Evolutionary conservation across 2,888 invertebrate species (phyloP), one percentile per base, ranked within the genome.

Genomic region (Thelaira solivaga): DNA sequence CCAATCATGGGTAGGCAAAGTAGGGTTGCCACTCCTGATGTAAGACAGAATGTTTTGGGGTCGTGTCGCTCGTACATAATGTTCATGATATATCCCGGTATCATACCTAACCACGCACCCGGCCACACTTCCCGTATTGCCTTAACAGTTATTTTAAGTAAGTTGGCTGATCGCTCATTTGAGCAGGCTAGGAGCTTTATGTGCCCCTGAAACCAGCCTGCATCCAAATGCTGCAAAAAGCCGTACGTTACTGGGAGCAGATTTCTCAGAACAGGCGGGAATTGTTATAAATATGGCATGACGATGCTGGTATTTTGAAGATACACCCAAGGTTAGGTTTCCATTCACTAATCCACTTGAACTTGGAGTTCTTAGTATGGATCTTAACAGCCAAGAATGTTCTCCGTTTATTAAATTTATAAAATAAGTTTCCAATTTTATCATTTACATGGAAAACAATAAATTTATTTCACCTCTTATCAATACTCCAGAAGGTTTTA

Each of bases 201-300:
- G n/a, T n/a, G n/a, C n/a, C n/a, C n/a, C n/a, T n/a, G n/a, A n/a
- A n/a, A n/a, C n/a, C n/a, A n/a, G n/a, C n/a, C n/a, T n/a, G n/a
- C 39, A 64, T 0, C 72, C 47, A 18, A 53, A 69, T 16, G 68
- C 69, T 2, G 47, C 7, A 1, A 47, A 41, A 10, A 76, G 57
- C 31, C 65, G 59, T 4, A 76, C 76, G 0, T 18, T 76, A 6
- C 39, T 74, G 1, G 74, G 74, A 11, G 34, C 61, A 4, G 68
- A 47, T n/a, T 47, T 68, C 24, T 31, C 57, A 57, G 68, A 55
- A 51, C 49, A 51, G 8, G n/a, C n/a, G n/a, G n/a, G n/a, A n/a
- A n/a, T n/a, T n/a, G n/a, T n/a, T n/a, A n/a, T n/a, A n/a, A n/a
- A n/a, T n/a, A n/a, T n/a, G n/a, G n/a, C n/a, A n/a, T n/a, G n/a